These are phyloP conservation scores for Meloidogyne chitwoodi DNA, from an alignment of 1,140 invertebrate genomes.

Conservation along the genomic window DNA sequence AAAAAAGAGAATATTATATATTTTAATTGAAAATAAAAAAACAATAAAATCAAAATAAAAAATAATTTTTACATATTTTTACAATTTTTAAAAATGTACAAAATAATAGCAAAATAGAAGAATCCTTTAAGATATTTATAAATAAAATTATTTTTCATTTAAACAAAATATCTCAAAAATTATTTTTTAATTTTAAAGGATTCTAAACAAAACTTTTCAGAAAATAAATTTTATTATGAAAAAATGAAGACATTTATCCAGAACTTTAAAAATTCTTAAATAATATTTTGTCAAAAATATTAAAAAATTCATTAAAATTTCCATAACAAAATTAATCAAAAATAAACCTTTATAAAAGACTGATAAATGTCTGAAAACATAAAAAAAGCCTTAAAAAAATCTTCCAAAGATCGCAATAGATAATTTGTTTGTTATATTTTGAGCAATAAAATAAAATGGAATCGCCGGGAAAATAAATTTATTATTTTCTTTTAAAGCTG, in stretches of 20 bases:
- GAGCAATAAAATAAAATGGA: slow-evolving; percentile 41
- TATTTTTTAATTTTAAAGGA: background rate
- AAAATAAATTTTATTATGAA: background rate
- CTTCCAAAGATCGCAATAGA: slow-evolving; percentile 35
- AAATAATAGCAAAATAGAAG: background rate
- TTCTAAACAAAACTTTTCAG: background rate
- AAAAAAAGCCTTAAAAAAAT: slow-evolving; percentile 16
- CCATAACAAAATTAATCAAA: too few species aligned
- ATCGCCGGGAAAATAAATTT: slow-evolving; percentile 27
- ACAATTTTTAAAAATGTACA: background rate
- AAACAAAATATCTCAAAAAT: background rate
- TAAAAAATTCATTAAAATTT: too few species aligned
- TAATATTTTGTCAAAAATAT: background rate
- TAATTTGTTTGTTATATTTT: slow-evolving; percentile 45
- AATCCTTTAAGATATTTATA: background rate
- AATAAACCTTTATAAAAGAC: too few species aligned
- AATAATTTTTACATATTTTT: background rate
- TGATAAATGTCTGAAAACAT: background rate
- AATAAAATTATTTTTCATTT: background rate
- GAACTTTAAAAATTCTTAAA: background rate
- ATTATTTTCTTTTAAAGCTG: background rate
- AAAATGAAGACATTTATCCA: background rate
- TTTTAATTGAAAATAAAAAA: background rate
- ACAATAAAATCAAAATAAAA: background rate
- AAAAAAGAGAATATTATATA: background rate